phyloP scores from a whole-genome alignment of 1,140 invertebrate species.

The Tetraneura akinire region DNA sequence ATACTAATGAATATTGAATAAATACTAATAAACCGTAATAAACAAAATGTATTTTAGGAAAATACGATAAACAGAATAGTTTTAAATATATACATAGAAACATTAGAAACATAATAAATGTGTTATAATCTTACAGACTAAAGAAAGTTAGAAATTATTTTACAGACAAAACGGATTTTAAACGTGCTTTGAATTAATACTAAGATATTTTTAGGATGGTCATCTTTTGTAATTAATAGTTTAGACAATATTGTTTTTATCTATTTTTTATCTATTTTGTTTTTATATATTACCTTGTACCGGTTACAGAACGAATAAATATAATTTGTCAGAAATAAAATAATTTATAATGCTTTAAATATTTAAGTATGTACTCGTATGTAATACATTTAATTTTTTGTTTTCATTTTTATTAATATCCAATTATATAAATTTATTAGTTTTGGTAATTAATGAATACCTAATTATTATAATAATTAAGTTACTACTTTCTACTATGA shows the following conservation, averaged over 20 bases:
- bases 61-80: slow-evolving; percentile 7
- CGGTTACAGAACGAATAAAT: too few relatives aligned
- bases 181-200: slow-evolving; percentile 11
- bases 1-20: not conserved
- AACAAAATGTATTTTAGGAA: not conserved
- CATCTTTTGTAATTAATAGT: slow-evolving; percentile 16
- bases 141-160: slow-evolving; percentile 16
- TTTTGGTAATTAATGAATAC: too few relatives aligned
- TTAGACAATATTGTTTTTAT: slow-evolving; percentile 26
- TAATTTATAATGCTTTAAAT: too few relatives aligned
- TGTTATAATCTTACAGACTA: not conserved
- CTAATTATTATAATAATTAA: too few relatives aligned
- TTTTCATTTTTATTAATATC: too few relatives aligned
- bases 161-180: slow-evolving; percentile 8
- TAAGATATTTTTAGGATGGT: not conserved
- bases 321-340: too few relatives aligned
- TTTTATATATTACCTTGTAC: too few relatives aligned
- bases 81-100: slow-evolving; percentile 6
- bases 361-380: too few relatives aligned
- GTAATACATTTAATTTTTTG: too few relatives aligned
- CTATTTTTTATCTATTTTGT: too few relatives aligned
- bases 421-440: too few relatives aligned
- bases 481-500: too few relatives aligned
- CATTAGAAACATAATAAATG: not conserved
- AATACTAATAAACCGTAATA: not conserved